A percentile compares a stretch with the other conserved stretches of the same genome.
Conservation (phyloP, 64 coral and sea anemone species). For the Montipora cactus region DNA sequence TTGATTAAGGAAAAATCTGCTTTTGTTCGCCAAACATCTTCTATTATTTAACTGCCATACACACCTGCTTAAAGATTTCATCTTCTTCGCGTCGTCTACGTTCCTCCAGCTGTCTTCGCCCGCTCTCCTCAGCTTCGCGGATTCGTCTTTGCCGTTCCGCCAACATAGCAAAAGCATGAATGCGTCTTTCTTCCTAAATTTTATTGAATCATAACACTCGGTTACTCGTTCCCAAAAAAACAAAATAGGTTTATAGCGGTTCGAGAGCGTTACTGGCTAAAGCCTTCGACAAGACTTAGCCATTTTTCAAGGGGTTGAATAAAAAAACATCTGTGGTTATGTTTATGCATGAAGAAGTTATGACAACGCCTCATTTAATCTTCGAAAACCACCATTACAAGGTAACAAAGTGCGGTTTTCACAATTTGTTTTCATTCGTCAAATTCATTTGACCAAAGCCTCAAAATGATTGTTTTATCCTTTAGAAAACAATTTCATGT, state of each 20-base stretch:
- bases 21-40: neutral
- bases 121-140: constrained; percentile 97
- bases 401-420: neutral
- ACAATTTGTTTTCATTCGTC: neutral
- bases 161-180: constrained; percentile 98
- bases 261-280: neutral
- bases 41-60: neutral
- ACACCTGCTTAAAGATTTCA: constrained; percentile 99
- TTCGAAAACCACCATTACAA: neutral
- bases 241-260: neutral
- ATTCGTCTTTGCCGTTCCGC: constrained; percentile 96
- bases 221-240: neutral
- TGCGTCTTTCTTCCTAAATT: constrained; percentile 91
- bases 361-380: neutral
- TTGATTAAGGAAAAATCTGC: too few species aligned
- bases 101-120: constrained; percentile 92
- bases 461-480: neutral
- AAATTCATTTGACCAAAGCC: neutral
- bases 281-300: neutral
- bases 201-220: constrained; percentile 22
- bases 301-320: neutral
- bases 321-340: neutral
- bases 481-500: neutral
- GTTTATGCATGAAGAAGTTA: neutral
- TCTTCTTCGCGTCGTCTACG: constrained; percentile 94